Conservation (phyloP, 2,888 invertebrate species). For the Labia minor region DNA sequence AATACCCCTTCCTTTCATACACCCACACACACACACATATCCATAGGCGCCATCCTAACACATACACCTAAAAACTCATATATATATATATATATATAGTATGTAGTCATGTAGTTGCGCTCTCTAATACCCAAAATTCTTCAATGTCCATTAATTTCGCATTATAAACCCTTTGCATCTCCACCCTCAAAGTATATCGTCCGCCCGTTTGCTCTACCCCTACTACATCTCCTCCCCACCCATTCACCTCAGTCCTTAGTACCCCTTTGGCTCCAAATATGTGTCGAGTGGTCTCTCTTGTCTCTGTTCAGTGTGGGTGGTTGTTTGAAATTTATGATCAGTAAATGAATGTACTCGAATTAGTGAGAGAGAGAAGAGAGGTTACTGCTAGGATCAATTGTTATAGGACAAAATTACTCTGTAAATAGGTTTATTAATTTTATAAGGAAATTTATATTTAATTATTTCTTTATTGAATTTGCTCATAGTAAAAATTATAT, state of each 20-base stretch:
- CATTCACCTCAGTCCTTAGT: not conserved
- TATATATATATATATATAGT: too few relatives aligned
- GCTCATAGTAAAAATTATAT: too few relatives aligned
- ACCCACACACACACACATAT: not conserved
- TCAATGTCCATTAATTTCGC: constrained; percentile 13
- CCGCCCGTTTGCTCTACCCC: not conserved
- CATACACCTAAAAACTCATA: too few relatives aligned
- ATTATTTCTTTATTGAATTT: too few relatives aligned
- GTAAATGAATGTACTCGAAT: constrained; percentile 13
- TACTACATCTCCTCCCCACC: too few relatives aligned
- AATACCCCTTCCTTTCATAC: not conserved
- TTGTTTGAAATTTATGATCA: constrained; percentile 1
- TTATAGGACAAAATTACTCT: constrained; percentile 5
- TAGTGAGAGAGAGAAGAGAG: not conserved
- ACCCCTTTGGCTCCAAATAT: not conserved
- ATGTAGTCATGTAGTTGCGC: not conserved
- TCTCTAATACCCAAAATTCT: constrained; percentile 13
- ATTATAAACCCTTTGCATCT: constrained; percentile 8
- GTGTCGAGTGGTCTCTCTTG: constrained; percentile 2
- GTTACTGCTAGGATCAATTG: not conserved
- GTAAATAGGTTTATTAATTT: not conserved
- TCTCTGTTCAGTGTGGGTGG: not conserved
- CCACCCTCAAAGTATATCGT: not conserved
- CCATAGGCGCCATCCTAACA: too few relatives aligned
- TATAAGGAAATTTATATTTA: too few relatives aligned